Percentiles rank a stretch among this genome's conserved stretches.
These are phyloP conservation scores for Urosaurus nigricauda DNA, from an alignment of 2,797 vertebrate genomes.

Conservation along the genomic window DNA sequence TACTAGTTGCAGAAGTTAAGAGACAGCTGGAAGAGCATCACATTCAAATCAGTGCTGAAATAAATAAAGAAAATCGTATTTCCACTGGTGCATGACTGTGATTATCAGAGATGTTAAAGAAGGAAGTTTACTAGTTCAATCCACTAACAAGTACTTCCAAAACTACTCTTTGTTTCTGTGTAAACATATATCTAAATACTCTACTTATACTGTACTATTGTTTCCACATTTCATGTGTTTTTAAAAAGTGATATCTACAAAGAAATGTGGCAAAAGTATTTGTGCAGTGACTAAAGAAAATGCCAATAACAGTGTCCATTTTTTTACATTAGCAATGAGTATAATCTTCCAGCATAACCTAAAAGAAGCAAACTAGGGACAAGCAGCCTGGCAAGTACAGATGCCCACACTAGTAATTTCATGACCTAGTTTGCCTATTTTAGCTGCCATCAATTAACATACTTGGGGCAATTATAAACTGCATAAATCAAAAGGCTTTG, in stretches of 20 bases:
- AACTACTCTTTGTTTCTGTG: background rate
- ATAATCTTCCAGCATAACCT: slow-evolving; percentile 2
- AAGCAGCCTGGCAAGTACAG: background rate
- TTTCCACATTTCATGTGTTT: background rate
- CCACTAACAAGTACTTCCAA: background rate
- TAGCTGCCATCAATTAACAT: slow-evolving; percentile 30
- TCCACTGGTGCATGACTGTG: background rate
- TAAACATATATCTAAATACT: background rate
- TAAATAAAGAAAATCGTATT: background rate
- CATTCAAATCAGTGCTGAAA: background rate
- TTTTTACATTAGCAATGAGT: slow-evolving; percentile 9
- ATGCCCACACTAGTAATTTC: slow-evolving; percentile 31
- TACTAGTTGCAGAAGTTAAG: background rate
- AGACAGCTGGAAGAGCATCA: background rate
- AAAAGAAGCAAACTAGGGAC: background rate
- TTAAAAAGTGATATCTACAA: background rate
- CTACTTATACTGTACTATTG: background rate
- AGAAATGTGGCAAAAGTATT: background rate
- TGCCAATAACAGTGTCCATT: background rate
- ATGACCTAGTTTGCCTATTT: slow-evolving; percentile 38
- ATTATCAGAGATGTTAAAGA: background rate
- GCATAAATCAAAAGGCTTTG: slow-evolving; percentile 26
- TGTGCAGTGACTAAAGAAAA: background rate
- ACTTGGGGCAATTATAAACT: slow-evolving; percentile 39
- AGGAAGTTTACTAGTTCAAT: background rate